These are phyloP conservation scores for Geodia barretti DNA, from an alignment of 37 sponge, comb jelly and placozoan species.

Conservation along the genomic window DNA sequence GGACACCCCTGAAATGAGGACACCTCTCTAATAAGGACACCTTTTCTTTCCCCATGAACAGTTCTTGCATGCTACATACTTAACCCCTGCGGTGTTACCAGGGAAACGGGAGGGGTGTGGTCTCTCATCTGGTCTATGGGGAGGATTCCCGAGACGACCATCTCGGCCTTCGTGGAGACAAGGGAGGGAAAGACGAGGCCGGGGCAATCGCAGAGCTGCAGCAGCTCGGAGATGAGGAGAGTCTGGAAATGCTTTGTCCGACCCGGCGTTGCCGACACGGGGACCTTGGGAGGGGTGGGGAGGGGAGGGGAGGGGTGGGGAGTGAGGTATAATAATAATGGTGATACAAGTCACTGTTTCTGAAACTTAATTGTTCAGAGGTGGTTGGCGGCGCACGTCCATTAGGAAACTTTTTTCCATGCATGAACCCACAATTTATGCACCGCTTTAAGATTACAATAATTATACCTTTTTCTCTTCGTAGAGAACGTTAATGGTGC, in stretches of 20 bases:
- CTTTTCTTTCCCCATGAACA: no score
- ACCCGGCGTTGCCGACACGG: constrained; percentile 95
- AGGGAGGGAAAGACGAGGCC: constrained; percentile 91
- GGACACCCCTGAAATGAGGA: no score
- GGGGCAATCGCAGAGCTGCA: constrained; percentile 90
- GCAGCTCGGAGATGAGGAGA: constrained; percentile 47
- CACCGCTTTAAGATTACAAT: no score
- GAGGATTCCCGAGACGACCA: constrained; percentile 83
- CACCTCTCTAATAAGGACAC: no score
- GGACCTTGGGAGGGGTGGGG: constrained; percentile 44
- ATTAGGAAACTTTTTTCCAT: no score
- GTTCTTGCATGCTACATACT: background rate
- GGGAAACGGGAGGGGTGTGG: constrained; percentile 74
- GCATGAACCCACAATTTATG: background rate
- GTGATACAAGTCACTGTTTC: no score
- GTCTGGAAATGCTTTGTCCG: constrained; percentile 97
- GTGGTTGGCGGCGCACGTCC: no score
- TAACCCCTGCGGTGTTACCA: constrained; percentile 20
- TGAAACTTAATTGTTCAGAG: no score
- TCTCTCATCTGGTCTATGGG: constrained; percentile 95
- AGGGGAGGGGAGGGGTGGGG: background rate
- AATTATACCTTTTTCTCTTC: constrained; percentile 62
- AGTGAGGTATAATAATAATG: no score
- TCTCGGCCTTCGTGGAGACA: constrained; percentile 84
- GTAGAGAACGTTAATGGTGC: constrained; percentile 88